Base-by-base conservation (phyloP, 2,888 invertebrate genomes). In the Darwinula stevensoni region DNA sequence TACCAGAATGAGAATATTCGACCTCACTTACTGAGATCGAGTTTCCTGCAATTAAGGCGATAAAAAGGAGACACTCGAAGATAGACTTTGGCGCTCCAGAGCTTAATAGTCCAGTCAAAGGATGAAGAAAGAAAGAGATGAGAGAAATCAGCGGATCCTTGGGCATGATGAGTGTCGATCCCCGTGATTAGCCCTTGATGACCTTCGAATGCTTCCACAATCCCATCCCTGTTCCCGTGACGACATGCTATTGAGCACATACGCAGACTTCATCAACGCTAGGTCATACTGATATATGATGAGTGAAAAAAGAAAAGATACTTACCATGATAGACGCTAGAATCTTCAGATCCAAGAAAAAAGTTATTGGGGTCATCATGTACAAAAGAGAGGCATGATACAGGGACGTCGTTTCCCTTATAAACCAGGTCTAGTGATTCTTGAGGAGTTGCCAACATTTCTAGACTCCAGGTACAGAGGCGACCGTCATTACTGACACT, bases 71-170 rank as follows among this genome's bases (percentile, higher is more conserved):
- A n/a, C n/a, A n/a, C n/a, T n/a, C n/a, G n/a, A n/a, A n/a, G 9
- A 31, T n/a, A 17, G 4, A 73, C 75, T 62, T 86, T 86, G 31
- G 74, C 59, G 47, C 80, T 86, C 94, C 97, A 97, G 31, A 99
- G 58, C 53, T 94, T 94, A 41, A 97, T 76, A 37, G 88, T 88
- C 91, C 94, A 99, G 57, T 97, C 94, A 51, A 91, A 74, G 36
- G 86, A 86, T 29, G 84, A 76, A 15, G 91, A 82, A 38, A 97
- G 63, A 62, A 86, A 97, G 43, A 91, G 65, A 47, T 91, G 82
- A 2, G 82, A 75, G 47, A 86, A 82, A 58, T 80, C 80, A 6
- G 14, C 5, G 42, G 73, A 63, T 35, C 75, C 73, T 51, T 73
- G 65, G 37, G 74, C 67, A 38, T 67, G 63, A 51, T 94, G 88